Evolutionary conservation across 2,113 vertebrate species (phyloP).

Genomic region (Ivindomyrus marchei): DNA sequence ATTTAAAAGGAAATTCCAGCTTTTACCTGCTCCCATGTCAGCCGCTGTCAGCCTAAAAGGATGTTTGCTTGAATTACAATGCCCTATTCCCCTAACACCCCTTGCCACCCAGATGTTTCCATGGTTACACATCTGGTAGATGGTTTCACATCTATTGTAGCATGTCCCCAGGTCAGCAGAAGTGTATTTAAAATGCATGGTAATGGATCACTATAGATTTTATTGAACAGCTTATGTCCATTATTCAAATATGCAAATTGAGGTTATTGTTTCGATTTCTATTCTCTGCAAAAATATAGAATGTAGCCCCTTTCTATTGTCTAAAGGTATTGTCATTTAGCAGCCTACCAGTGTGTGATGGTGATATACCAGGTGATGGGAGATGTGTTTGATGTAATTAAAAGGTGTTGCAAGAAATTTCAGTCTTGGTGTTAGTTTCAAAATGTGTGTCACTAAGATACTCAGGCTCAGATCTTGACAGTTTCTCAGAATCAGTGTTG

Average conservation of each 20-base stretch:
- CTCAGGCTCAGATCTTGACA: neutral
- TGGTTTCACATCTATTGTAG: neutral
- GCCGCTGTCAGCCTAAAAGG: constrained; percentile 30
- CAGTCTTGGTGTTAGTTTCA: neutral
- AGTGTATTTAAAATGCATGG: neutral
- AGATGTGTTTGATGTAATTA: neutral
- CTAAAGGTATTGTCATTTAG: neutral
- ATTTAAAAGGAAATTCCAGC: neutral
- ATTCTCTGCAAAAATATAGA: neutral
- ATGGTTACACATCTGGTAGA: constrained; percentile 18
- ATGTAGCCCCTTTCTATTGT: neutral
- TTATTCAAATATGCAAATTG: neutral
- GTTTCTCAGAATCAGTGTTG: too few relatives aligned
- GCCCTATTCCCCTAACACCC: constrained; percentile 31
- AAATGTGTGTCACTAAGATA: neutral
- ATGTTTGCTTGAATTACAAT: constrained; percentile 33
- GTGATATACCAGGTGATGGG: neutral
- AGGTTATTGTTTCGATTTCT: neutral
- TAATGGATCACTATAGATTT: neutral
- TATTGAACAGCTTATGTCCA: neutral
- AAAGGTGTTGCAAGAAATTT: neutral
- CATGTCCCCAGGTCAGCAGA: neutral
- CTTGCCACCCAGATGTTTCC: constrained; percentile 49
- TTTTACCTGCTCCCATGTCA: neutral
- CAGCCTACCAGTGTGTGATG: neutral